Base-by-base conservation (phyloP, 2,888 invertebrate species). In the Neoaliturus tenellus region DNA sequence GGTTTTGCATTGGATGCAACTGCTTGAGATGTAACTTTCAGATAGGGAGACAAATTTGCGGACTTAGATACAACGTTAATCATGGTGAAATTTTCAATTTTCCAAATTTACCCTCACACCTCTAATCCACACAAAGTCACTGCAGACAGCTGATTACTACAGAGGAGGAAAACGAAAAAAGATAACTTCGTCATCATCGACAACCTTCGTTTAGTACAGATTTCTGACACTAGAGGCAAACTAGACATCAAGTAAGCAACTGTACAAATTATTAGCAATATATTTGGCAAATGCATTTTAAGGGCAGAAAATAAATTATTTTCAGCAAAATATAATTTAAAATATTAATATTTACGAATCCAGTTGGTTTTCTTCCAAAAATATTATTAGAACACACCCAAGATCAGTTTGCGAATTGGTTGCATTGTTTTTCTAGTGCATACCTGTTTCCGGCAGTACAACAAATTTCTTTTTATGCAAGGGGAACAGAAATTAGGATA, bases 21-120 rank as follows among this genome's bases (percentile, higher is more conserved):
- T 81, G 93, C 94, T 88, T 93, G 94, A 85, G 93, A 93, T 44
- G 94, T 92, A 71, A 94, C 93, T 89, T 94, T 94, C 88, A 96
- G 92, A 89, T 94, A 95, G 83, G 94, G 93, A 86, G 93, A 92
- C 87, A 95, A 91, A 88, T 92, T 93, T 86, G 93, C 92, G 88
- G 95, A 93, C 89, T 94, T 94, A 88, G 93, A 90, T 87, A 93
- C 93, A 85, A 94, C 93, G 92, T 94, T 95, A 90, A 93, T 93
- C 94, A 94, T 95, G 90, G n/a, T 51, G 51, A 4, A 23, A 51
- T 12, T 20, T 51, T 23, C 51, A 48, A 17, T 3, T 4, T 17
- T 14, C 48, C n/a, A 48, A 48, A 48, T 14, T 10, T 35, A 6
- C 10, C 10, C 35, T 35, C 10, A 4, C 6, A 35, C 35, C 62